phyloP scores from a whole-genome alignment of 2,888 invertebrate species.

The Apantesis nais region DNA sequence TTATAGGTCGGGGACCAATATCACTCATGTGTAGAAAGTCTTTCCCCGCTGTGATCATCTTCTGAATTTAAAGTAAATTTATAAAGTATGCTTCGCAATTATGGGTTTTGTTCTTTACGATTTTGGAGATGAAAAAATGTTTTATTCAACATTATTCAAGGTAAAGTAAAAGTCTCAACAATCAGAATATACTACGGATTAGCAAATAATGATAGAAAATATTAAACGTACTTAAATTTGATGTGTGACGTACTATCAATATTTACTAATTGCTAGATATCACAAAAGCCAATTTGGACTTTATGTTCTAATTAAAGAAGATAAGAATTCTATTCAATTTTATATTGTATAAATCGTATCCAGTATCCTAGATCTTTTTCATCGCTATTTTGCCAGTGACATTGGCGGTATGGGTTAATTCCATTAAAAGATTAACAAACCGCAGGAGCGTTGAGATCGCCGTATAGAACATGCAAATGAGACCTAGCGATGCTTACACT shows the following conservation, averaged over 20 bases:
- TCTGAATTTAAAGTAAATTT: too few relatives aligned
- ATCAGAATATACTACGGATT: too few relatives aligned
- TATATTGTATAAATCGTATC: slow-evolving; percentile 28
- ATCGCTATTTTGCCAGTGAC: slow-evolving; percentile 71
- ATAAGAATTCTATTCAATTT: background rate
- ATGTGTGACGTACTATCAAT: too few relatives aligned
- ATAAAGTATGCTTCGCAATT: too few relatives aligned
- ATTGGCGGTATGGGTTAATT: slow-evolving; percentile 74
- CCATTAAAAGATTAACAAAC: slow-evolving; percentile 82
- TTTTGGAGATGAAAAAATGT: too few relatives aligned
- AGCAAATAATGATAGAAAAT: too few relatives aligned
- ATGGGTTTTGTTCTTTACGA: too few relatives aligned
- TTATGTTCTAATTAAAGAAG: background rate
- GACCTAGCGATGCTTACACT: slow-evolving; percentile 24
- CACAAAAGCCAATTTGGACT: too few relatives aligned
- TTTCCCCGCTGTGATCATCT: background rate
- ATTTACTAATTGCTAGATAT: too few relatives aligned
- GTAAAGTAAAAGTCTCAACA: too few relatives aligned
- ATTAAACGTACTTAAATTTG: too few relatives aligned
- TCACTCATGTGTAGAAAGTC: background rate
- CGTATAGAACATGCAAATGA: slow-evolving; percentile 54
- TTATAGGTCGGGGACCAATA: background rate
- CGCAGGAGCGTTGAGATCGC: slow-evolving; percentile 66
- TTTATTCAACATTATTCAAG: too few relatives aligned
- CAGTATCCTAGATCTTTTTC: slow-evolving; percentile 37